Percentiles rank a stretch among this genome's conserved stretches.
Evolutionary conservation across 2,113 vertebrate genomes (phyloP).

Genomic region (Myotis yumanensis): DNA sequence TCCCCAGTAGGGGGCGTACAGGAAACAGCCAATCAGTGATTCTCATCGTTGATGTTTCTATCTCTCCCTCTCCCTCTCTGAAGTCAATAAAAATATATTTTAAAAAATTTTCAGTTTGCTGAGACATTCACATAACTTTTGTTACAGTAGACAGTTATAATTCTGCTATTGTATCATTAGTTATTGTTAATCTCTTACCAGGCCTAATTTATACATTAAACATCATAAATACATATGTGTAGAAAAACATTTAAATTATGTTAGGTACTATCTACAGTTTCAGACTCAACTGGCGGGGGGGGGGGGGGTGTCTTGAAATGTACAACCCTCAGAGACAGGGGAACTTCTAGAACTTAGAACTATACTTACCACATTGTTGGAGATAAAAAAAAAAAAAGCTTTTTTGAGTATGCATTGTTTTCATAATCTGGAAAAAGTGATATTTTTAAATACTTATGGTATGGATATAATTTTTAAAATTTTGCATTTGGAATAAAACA

Average conservation of each 20-base stretch:
- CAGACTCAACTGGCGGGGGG: background rate
- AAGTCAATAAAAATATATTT: no score
- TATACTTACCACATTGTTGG: background rate
- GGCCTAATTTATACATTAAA: background rate
- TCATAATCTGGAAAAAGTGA: background rate
- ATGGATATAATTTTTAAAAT: background rate
- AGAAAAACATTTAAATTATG: background rate
- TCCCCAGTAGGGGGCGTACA: no score
- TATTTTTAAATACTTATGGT: background rate
- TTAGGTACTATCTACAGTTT: background rate
- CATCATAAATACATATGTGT: background rate
- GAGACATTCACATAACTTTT: background rate
- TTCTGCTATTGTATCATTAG: background rate
- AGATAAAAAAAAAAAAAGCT: background rate
- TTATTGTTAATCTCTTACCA: background rate
- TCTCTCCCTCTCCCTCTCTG: no score
- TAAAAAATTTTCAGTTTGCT: background rate
- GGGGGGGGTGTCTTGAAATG: background rate
- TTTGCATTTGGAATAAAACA: background rate
- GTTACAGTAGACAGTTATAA: background rate
- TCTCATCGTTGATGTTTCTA: no score
- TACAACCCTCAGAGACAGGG: background rate
- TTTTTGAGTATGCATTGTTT: background rate
- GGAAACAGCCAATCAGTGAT: no score
- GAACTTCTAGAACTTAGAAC: background rate